Evolutionary conservation across 2,113 vertebrate genomes (phyloP).

Genomic region (Artemisiospiza belli): DNA sequence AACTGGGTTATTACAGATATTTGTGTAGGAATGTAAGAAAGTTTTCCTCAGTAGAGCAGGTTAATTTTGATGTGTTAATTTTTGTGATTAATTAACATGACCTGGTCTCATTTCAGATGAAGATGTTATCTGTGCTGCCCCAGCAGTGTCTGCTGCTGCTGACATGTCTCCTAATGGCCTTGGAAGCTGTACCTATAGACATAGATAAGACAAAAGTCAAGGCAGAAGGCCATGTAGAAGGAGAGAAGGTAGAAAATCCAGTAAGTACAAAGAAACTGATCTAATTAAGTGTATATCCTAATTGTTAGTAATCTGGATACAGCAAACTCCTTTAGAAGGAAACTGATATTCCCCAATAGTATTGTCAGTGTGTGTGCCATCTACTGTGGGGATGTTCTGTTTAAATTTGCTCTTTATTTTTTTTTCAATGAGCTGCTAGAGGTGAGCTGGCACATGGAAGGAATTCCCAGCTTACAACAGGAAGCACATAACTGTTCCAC

Average conservation of each 20-base stretch:
- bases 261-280: constrained; percentile 74
- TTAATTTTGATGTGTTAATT: background rate
- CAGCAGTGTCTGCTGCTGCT: constrained; percentile 74
- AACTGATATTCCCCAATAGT: background rate
- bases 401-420: background rate
- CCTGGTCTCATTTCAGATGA: constrained; percentile 81
- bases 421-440: background rate
- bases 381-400: rapidly evolving
- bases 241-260: constrained; percentile 82
- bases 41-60: background rate
- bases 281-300: background rate
- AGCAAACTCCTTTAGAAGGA: background rate
- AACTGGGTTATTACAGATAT: background rate
- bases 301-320: background rate
- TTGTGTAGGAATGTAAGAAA: background rate
- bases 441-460: background rate
- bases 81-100: background rate
- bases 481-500: background rate
- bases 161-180: constrained; percentile 71
- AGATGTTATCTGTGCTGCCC: constrained; percentile 56
- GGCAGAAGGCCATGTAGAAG: constrained; percentile 71
- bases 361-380: background rate
- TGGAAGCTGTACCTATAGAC: constrained; percentile 89
- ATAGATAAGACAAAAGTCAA: constrained; percentile 92
- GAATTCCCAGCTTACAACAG: background rate